Evolutionary conservation across 2,888 invertebrate species (phyloP).

Genomic region (Parnassius mnemosyne): DNA sequence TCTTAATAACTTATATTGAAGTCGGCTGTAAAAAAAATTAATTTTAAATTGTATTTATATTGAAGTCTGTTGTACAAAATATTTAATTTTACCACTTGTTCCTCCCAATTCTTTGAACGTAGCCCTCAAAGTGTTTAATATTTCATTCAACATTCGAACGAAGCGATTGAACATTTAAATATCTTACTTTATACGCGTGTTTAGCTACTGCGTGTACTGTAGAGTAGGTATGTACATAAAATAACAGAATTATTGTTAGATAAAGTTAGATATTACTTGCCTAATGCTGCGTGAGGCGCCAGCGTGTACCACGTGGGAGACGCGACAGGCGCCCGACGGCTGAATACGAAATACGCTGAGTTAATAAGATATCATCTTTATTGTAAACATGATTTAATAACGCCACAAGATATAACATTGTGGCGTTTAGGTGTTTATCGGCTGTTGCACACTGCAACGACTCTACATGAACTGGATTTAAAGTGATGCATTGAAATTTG

Average conservation of each 20-base stretch:
- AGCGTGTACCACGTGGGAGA: slow-evolving; percentile 31
- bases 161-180: slow-evolving; percentile 10
- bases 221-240: slow-evolving; percentile 20
- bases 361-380: slow-evolving; percentile 23
- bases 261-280: slow-evolving; percentile 17
- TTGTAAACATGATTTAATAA: slow-evolving; percentile 22
- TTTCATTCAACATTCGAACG: slow-evolving; percentile 12
- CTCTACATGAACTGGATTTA: too few species aligned
- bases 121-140: slow-evolving; percentile 10
- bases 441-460: too few species aligned
- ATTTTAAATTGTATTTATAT: too few species aligned
- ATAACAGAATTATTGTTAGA: slow-evolving; percentile 24
- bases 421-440: slow-evolving; percentile 2
- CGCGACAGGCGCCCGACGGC: slow-evolving; percentile 33
- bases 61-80: too few species aligned
- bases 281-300: slow-evolving; percentile 30
- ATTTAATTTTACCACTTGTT: background rate
- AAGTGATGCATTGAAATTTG: too few species aligned
- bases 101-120: background rate
- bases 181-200: slow-evolving; percentile 12
- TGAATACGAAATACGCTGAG: slow-evolving; percentile 29
- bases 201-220: slow-evolving; percentile 29
- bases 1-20: too few species aligned
- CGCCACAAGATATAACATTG: background rate
- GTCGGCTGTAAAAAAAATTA: too few species aligned